These are phyloP conservation scores for Struthidea cinerea DNA, from an alignment of 2,113 vertebrate genomes.

Conservation along the genomic window DNA sequence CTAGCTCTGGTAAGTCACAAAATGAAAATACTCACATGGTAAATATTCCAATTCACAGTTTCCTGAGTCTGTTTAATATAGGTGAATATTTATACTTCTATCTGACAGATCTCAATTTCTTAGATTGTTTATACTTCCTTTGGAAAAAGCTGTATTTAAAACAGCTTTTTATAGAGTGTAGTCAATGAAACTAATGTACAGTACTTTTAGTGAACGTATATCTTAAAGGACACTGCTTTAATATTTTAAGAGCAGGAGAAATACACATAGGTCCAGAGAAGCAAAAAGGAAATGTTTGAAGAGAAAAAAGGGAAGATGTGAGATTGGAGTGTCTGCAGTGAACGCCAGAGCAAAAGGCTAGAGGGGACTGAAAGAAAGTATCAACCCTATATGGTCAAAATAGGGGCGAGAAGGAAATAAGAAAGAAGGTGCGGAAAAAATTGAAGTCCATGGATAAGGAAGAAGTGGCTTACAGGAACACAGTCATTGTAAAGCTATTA, in stretches of 20 bases:
- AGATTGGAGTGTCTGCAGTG: neutral
- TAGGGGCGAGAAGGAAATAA: neutral
- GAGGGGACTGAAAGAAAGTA: neutral
- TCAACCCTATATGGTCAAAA: neutral
- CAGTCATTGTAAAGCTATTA: neutral
- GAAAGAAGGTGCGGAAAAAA: neutral
- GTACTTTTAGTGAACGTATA: neutral
- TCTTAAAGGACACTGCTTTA: slow-evolving; percentile 8
- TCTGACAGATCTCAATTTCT: neutral
- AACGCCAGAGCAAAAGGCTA: neutral
- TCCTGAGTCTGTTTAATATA: neutral
- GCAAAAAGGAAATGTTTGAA: neutral
- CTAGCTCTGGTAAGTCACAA: neutral
- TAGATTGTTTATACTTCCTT: slow-evolving; percentile 9
- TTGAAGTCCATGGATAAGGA: neutral
- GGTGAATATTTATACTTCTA: neutral
- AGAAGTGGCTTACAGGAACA: neutral
- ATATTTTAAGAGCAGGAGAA: slow-evolving; percentile 44
- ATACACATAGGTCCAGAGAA: neutral
- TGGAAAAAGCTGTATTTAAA: slow-evolving; percentile 40
- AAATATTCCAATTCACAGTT: neutral
- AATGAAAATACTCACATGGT: neutral
- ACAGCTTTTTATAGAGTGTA: neutral
- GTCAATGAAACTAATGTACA: slow-evolving; percentile 17
- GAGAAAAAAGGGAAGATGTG: neutral